phyloP scores from a whole-genome alignment of 2,113 vertebrate genomes.

The Chlorodrepanis virens region DNA sequence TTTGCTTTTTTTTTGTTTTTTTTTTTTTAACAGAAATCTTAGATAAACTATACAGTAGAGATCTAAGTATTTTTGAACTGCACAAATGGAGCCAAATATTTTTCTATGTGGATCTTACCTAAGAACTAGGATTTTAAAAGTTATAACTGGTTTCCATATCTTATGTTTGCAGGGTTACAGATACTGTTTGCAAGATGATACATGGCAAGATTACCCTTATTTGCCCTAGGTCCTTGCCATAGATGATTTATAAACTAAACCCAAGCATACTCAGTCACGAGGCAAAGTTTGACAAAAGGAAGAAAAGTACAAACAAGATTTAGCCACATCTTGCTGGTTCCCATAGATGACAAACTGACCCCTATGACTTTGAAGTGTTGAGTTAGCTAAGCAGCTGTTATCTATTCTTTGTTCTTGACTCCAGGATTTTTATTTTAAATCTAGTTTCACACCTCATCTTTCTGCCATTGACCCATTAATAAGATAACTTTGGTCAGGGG shows the following conservation, averaged over 20 bases:
- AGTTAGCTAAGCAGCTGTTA: neutral
- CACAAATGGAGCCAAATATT: neutral
- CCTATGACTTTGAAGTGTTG: constrained; percentile 6
- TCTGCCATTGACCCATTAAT: constrained; percentile 7
- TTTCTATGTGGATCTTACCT: neutral
- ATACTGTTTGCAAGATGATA: neutral
- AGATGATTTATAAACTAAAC: neutral
- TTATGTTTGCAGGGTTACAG: neutral
- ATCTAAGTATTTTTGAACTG: neutral
- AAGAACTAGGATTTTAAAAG: neutral
- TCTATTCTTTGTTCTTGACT: neutral
- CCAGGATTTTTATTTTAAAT: neutral
- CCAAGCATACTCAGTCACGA: neutral
- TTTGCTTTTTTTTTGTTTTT: too few species aligned
- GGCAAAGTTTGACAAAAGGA: neutral
- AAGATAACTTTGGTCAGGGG: neutral
- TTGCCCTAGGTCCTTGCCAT: neutral
- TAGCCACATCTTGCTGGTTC: neutral
- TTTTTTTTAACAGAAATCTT: neutral
- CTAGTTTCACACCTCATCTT: constrained; percentile 32
- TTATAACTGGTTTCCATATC: neutral
- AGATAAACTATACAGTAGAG: neutral
- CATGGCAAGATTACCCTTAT: neutral
- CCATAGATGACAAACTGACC: neutral
- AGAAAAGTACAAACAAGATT: neutral